Evolutionary conservation across 1,140 invertebrate genomes (phyloP).

Genomic region (Microvelia longipes): DNA sequence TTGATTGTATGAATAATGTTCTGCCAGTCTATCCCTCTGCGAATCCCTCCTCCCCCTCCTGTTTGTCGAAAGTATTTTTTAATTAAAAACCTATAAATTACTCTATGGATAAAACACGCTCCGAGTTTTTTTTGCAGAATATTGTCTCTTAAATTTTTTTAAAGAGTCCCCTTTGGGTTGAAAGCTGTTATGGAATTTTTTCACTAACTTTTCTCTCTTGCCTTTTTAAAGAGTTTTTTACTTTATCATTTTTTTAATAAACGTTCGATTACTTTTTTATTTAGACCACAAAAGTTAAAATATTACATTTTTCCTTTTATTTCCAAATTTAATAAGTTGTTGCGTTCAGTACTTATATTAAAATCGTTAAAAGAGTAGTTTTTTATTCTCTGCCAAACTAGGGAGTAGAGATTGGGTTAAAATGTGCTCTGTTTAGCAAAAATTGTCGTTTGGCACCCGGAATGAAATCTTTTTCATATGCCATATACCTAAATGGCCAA

Average conservation of each 20-base stretch:
- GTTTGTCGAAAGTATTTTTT: constrained; percentile 4
- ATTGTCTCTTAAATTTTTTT: background rate
- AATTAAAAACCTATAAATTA: constrained; percentile 5
- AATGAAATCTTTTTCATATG: too few relatives aligned
- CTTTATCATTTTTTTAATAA: background rate
- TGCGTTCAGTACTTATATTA: too few relatives aligned
- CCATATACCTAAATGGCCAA: too few relatives aligned
- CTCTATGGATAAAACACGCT: background rate
- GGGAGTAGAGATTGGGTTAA: too few relatives aligned
- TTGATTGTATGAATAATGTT: constrained; percentile 3
- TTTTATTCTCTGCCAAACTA: too few relatives aligned
- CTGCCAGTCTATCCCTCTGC: background rate
- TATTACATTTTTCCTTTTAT: too few relatives aligned
- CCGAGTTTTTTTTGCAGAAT: background rate
- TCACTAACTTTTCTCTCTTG: background rate
- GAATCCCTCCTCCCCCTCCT: background rate
- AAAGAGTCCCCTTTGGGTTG: background rate
- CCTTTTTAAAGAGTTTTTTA: background rate
- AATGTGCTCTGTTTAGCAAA: too few relatives aligned
- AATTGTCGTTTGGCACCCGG: too few relatives aligned
- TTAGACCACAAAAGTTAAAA: background rate
- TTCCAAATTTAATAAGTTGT: too few relatives aligned
- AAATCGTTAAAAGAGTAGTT: too few relatives aligned
- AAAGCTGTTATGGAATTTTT: background rate
- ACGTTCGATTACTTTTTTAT: background rate